Percentiles rank a stretch among this genome's conserved stretches.
Evolutionary conservation across 2,888 invertebrate genomes (phyloP).

Genomic region (Hydraecia micacea): DNA sequence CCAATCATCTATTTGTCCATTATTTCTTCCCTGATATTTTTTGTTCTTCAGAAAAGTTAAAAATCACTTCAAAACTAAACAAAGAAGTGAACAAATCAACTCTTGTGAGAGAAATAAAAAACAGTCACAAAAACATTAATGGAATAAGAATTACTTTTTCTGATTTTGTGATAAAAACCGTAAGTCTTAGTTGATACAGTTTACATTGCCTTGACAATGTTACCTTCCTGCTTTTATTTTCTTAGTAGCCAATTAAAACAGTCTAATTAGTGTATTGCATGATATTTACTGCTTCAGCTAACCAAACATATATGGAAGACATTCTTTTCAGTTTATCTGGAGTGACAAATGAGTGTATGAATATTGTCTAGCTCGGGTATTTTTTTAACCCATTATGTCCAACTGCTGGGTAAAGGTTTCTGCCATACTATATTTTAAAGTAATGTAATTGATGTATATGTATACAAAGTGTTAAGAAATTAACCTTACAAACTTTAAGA

Average conservation of each 20-base stretch:
- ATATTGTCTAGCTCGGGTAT: no score
- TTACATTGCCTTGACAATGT: not conserved
- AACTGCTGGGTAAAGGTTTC: not conserved
- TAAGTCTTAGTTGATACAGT: not conserved
- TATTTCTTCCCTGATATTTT: not conserved
- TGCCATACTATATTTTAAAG: not conserved
- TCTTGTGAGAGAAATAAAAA: not conserved
- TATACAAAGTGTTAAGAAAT: no score
- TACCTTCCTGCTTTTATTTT: not conserved
- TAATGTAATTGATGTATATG: not conserved
- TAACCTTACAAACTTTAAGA: no score
- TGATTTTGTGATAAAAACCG: not conserved
- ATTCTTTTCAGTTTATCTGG: not conserved
- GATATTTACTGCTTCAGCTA: not conserved
- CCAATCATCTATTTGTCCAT: not conserved
- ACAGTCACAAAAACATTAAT: not conserved
- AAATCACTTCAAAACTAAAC: not conserved
- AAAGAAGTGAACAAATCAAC: not conserved
- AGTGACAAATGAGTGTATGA: not conserved
- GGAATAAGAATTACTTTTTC: not conserved
- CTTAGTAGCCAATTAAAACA: not conserved
- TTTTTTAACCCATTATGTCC: not conserved
- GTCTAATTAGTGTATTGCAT: not conserved
- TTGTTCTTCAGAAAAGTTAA: not conserved
- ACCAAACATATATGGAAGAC: not conserved